These are phyloP conservation scores for Neosilurus mollespiculum DNA, from an alignment of 2,797 vertebrate species.

Conservation along the genomic window DNA sequence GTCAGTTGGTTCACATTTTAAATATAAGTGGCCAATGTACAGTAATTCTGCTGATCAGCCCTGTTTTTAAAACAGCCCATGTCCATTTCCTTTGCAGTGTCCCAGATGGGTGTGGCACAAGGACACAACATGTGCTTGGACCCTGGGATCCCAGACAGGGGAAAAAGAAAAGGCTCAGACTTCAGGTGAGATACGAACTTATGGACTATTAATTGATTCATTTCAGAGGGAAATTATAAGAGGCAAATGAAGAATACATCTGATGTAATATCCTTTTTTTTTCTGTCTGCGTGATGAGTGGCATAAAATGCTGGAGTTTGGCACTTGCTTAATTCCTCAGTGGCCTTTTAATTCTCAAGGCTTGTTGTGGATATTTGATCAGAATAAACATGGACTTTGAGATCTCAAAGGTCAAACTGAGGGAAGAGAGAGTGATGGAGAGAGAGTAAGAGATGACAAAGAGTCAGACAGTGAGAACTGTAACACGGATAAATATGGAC, in stretches of 20 bases:
- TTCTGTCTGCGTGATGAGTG: constrained; percentile 45
- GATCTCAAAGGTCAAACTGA: constrained; percentile 52
- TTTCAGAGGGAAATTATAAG: constrained; percentile 34
- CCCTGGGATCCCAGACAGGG: constrained; percentile 94
- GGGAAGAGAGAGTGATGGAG: neutral
- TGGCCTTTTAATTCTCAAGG: constrained; percentile 53
- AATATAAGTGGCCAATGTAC: neutral
- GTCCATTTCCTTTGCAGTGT: constrained; percentile 79
- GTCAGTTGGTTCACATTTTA: neutral
- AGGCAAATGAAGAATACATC: constrained; percentile 40
- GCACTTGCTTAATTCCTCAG: constrained; percentile 53
- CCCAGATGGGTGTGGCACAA: constrained; percentile 97
- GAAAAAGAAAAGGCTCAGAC: constrained; percentile 97
- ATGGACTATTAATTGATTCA: constrained; percentile 41
- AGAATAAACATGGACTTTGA: constrained; percentile 53
- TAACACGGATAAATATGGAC: constrained; percentile 12
- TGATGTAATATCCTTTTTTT: constrained; percentile 44
- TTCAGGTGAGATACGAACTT: constrained; percentile 84
- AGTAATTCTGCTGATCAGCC: neutral
- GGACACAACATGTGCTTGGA: constrained; percentile 99
- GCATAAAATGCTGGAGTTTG: constrained; percentile 34
- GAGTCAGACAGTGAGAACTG: constrained; percentile 5
- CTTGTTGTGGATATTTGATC: constrained; percentile 49
- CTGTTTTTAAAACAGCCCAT: constrained; percentile 53
- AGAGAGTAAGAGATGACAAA: neutral